Base-by-base conservation (phyloP, 1,140 invertebrate species). In the Bombus superbus region DNA sequence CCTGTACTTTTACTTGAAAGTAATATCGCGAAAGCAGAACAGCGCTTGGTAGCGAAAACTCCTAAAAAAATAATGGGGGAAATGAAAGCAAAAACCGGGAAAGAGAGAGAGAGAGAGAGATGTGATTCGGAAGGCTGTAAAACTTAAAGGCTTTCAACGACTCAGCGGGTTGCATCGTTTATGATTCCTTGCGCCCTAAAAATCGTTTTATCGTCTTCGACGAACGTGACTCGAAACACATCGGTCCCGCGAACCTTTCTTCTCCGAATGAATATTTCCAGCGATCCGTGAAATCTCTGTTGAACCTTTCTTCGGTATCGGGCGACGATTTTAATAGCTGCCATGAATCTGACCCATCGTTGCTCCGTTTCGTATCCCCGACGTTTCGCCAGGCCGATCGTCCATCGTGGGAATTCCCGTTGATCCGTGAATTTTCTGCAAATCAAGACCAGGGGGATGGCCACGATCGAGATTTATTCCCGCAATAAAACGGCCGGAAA, bases 391-490 rank as follows among this genome's bases (percentile, higher is more conserved):
- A n/a, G 15, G 4, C n/a, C 44, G 22, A 76, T 42, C 53, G 59
- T 47, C 38, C 69, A 79, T 57, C 89, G 81, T 90, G 88, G 78
- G 76, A 90, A 86, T 87, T 89, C 71, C 69, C 47, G 57, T 83
- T 62, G 72, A 89, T 79, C 84, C 78, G 85, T 74, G 81, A 89
- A 87, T 89, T 89, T 89, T 90, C 68, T 79, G 42, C 78, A 59
- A 90, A 86, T 90, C 89, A 83, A 90, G 71, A 69, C 28, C 76
- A 44, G 28, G 35, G 53, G 38, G 73, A 64, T 53, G 73, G 68
- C 47, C 81, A 35, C 47, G 72, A 84, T 64, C 72, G 73, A 64
- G 72, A 86, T 89, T 86, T 89, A 89, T 89, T 86, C 77, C 38
- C 42, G 73, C 77, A 87, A 85, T 90, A 90, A 86, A 85, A 18